A percentile compares a stretch with the other conserved stretches of the same genome.
Conservation (phyloP, 2,888 invertebrate species). For the Chrysomela aeneicollis region DNA sequence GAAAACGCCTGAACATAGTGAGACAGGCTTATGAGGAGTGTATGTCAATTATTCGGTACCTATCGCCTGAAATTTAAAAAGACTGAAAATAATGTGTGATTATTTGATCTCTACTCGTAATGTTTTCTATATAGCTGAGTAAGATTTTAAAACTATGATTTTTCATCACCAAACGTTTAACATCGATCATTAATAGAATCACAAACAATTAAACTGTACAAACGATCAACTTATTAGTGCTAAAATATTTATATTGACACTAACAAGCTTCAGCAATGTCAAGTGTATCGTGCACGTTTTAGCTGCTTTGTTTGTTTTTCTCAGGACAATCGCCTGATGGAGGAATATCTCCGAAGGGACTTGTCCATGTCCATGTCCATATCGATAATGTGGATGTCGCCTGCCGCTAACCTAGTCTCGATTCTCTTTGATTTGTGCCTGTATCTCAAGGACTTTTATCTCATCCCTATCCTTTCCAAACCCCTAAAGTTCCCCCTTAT, state of each 20-base stretch:
- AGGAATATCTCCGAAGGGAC: slow-evolving; percentile 56
- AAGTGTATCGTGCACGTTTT: slow-evolving; percentile 48
- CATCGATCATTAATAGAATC: no score
- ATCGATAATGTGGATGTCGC: slow-evolving; percentile 57
- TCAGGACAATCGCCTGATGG: slow-evolving; percentile 53
- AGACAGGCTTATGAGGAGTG: no score
- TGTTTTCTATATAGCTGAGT: no score
- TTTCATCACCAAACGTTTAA: no score
- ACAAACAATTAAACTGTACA: no score
- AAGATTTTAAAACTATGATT: no score
- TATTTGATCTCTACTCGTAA: no score
- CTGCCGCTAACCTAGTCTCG: slow-evolving; percentile 56
- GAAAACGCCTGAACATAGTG: no score
- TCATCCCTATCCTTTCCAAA: slow-evolving; percentile 55
- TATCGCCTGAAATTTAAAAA: no score
- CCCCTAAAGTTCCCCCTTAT: slow-evolving; percentile 56
- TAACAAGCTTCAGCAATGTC: slow-evolving; percentile 7
- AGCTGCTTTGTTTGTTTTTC: slow-evolving; percentile 56
- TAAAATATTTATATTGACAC: slow-evolving; percentile 10
- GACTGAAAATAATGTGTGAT: no score
- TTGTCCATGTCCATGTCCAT: slow-evolving; percentile 38
- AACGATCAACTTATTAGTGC: neutral
- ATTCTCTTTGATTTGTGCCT: slow-evolving; percentile 57
- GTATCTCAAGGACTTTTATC: slow-evolving; percentile 56
- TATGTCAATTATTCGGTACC: no score